Conservation (phyloP, 2,797 vertebrate genomes). For the Sphenopsis melanotis region DNA sequence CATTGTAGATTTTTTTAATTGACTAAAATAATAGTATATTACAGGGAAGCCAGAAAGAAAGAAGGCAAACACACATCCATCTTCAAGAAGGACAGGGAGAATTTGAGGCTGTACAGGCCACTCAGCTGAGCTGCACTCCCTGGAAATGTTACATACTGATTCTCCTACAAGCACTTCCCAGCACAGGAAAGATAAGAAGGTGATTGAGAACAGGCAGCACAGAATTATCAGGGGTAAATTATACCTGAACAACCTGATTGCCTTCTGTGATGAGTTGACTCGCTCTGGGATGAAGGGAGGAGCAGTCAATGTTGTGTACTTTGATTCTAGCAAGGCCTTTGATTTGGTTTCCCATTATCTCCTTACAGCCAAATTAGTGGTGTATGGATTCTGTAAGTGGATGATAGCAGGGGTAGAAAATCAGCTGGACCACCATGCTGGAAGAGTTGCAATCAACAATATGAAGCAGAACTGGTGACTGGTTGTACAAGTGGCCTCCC, state of each 20-base stretch:
- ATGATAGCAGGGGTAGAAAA: not conserved
- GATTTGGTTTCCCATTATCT: conserved; percentile 4
- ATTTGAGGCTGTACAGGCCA: not conserved
- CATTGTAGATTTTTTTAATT: not conserved
- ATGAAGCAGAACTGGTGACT: not conserved
- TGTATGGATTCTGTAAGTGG: not conserved
- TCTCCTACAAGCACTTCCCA: not conserved
- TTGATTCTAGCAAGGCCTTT: conserved; percentile 6
- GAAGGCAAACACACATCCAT: not conserved
- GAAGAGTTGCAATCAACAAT: not conserved
- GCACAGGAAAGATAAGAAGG: not conserved
- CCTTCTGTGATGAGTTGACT: conserved; percentile 12
- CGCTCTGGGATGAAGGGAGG: not conserved
- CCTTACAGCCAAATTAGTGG: conserved; percentile 5
- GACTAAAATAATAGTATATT: not conserved
- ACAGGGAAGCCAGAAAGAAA: not conserved
- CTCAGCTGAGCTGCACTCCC: not conserved
- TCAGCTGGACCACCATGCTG: not conserved
- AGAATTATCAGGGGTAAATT: conserved; percentile 24
- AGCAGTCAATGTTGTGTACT: not conserved
- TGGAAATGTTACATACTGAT: not conserved
- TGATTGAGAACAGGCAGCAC: not conserved
- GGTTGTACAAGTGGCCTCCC: not conserved
- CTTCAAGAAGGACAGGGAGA: not conserved
- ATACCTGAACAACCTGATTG: conserved; percentile 30